Conservation (phyloP, 2,888 invertebrate genomes). For the Mactromeris polynyma region DNA sequence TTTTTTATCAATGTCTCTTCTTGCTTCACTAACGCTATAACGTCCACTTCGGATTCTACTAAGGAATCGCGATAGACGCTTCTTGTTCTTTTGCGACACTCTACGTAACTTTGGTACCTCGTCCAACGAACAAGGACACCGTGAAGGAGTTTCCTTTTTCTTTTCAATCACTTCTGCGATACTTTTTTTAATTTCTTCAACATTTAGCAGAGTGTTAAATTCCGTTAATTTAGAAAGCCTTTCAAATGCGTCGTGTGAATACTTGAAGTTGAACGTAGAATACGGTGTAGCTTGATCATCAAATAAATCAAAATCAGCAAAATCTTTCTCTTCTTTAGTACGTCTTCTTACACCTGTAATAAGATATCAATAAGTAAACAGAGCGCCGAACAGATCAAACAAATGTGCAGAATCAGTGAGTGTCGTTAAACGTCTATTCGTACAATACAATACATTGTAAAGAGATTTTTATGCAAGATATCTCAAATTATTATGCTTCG, state of each 20-base stretch:
- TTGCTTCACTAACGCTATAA: conserved; percentile 55
- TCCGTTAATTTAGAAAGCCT: conserved; percentile 87
- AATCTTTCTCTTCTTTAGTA: conserved; percentile 86
- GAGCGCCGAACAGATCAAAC: too few relatives aligned
- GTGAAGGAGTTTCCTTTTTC: conserved; percentile 73
- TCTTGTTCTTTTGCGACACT: conserved; percentile 74
- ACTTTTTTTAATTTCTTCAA: conserved; percentile 85
- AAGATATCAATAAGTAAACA: neutral
- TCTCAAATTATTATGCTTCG: too few relatives aligned
- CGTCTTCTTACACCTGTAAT: conserved; percentile 85
- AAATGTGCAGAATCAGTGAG: too few relatives aligned
- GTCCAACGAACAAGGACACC: conserved; percentile 71
- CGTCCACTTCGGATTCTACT: conserved; percentile 65
- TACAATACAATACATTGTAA: too few relatives aligned
- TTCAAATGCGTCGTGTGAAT: conserved; percentile 86
- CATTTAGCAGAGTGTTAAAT: conserved; percentile 87
- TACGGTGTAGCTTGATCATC: conserved; percentile 87
- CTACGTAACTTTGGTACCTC: conserved; percentile 74
- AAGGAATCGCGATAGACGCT: conserved; percentile 69
- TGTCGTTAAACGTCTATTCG: too few relatives aligned
- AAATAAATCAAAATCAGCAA: conserved; percentile 87
- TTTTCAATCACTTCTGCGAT: conserved; percentile 82
- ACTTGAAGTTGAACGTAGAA: conserved; percentile 88
- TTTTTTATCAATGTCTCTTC: conserved; percentile 57
- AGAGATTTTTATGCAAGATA: too few relatives aligned